These are phyloP conservation scores for Terrapene triunguis DNA, from an alignment of 2,113 vertebrate genomes.

Conservation along the genomic window DNA sequence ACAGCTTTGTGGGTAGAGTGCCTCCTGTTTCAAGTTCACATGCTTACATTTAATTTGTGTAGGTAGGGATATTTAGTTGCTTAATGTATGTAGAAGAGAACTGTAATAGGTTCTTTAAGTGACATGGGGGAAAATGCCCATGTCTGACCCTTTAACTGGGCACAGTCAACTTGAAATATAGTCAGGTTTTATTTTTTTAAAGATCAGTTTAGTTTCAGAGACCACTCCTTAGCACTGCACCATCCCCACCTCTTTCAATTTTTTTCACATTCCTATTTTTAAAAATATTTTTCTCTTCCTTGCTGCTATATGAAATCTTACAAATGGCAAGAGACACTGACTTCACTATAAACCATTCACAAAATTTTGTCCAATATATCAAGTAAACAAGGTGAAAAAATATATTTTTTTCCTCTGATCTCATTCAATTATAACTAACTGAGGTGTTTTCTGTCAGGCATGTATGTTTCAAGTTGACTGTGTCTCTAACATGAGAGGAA, in stretches of 20 bases:
- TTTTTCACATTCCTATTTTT: neutral
- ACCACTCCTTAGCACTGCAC: neutral
- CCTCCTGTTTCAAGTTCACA: slow-evolving; percentile 55
- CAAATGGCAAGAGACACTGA: neutral
- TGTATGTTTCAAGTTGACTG: neutral
- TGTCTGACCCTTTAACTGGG: neutral
- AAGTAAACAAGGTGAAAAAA: neutral
- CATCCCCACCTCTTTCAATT: too few relatives aligned
- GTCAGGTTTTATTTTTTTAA: neutral
- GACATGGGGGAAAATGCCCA: neutral
- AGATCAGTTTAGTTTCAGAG: neutral
- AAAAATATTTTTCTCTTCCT: neutral
- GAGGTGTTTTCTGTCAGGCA: neutral
- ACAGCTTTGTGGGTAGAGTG: neutral
- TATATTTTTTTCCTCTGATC: neutral
- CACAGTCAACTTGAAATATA: slow-evolving; percentile 7
- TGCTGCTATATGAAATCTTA: neutral
- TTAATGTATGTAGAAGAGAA: slow-evolving; percentile 14
- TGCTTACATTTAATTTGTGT: slow-evolving; percentile 19
- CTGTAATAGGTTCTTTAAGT: accelerated
- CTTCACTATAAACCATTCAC: neutral
- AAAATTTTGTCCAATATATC: neutral
- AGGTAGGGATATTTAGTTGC: slow-evolving; percentile 61
- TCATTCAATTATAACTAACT: neutral
- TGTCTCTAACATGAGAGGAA: neutral